Conservation (phyloP, 2,888 invertebrate species). For the Caenorhabditis virilis region DNA sequence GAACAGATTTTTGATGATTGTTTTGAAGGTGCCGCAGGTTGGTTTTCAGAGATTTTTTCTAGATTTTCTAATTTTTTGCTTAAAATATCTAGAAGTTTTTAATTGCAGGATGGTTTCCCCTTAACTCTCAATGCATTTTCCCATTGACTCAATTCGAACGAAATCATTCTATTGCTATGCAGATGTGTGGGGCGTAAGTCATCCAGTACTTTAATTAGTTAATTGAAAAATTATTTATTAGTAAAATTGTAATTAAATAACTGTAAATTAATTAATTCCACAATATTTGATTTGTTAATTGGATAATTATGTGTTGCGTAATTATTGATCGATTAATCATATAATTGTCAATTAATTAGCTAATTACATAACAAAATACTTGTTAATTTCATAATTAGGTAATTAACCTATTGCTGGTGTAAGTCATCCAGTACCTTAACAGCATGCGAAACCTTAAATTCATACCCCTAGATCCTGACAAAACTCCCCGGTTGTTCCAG, state of each 20-base stretch:
- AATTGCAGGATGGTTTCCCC: slow-evolving; percentile 23
- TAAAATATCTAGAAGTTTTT: not conserved
- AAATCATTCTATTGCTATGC: slow-evolving; percentile 20
- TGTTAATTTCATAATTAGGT: too few relatives aligned
- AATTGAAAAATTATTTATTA: not conserved
- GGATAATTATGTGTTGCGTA: too few relatives aligned
- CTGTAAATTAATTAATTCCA: not conserved
- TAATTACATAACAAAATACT: too few relatives aligned
- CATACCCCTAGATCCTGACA: too few relatives aligned
- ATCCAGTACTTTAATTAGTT: not conserved
- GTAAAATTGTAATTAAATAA: not conserved
- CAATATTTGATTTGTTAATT: not conserved
- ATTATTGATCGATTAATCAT: too few relatives aligned
- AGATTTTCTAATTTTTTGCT: not conserved
- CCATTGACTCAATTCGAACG: slow-evolving; percentile 39
- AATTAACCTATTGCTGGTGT: too few relatives aligned
- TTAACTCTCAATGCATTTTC: slow-evolving; percentile 20
- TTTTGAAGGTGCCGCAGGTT: slow-evolving; percentile 17
- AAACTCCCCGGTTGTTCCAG: slow-evolving; percentile 25
- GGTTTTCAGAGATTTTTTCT: not conserved
- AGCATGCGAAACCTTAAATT: too few relatives aligned
- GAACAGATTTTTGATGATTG: slow-evolving; percentile 5
- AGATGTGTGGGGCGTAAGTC: slow-evolving; percentile 34
- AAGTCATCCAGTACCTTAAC: too few relatives aligned
- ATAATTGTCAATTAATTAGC: too few relatives aligned